Evolutionary conservation across 2,113 vertebrate species (phyloP).

Genomic region (Ellobius talpinus): DNA sequence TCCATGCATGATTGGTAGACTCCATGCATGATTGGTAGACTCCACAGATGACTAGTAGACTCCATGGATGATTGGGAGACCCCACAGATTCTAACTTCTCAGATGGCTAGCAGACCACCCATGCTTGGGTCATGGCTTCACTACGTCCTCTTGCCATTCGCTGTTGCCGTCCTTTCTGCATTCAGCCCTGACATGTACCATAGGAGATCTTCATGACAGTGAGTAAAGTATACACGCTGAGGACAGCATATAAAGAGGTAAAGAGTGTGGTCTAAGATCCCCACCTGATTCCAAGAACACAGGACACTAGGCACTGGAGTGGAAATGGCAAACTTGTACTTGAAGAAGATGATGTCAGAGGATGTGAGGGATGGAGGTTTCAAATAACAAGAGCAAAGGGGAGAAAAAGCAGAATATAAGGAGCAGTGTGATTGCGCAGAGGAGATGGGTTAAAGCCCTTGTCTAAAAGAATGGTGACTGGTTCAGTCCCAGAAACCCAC

Average conservation of each 20-base stretch:
- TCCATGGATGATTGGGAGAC: not conserved
- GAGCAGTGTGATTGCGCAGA: no score
- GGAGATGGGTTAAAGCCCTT: not conserved
- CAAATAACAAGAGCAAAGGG: not conserved
- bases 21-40: no score
- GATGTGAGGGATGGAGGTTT: accelerated
- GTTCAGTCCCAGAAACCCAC: not conserved
- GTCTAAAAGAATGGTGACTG: not conserved
- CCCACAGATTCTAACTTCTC: not conserved
- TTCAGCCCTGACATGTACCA: accelerated
- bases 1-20: not conserved
- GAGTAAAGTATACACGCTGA: accelerated
- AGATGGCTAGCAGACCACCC: not conserved
- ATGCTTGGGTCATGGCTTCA: not conserved
- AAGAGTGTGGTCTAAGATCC: accelerated
- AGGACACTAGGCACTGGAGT: no score
- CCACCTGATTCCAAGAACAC: accelerated
- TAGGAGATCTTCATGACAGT: accelerated
- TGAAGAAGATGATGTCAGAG: not conserved
- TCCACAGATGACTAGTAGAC: not conserved
- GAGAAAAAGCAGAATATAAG: not conserved
- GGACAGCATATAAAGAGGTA: not conserved
- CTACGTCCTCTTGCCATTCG: accelerated
- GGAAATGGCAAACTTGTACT: accelerated
- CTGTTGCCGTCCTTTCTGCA: accelerated